A percentile compares a stretch with the other conserved stretches of the same genome.
Evolutionary conservation across 2,113 vertebrate species (phyloP).

Genomic region (Neofelis nebulosa): DNA sequence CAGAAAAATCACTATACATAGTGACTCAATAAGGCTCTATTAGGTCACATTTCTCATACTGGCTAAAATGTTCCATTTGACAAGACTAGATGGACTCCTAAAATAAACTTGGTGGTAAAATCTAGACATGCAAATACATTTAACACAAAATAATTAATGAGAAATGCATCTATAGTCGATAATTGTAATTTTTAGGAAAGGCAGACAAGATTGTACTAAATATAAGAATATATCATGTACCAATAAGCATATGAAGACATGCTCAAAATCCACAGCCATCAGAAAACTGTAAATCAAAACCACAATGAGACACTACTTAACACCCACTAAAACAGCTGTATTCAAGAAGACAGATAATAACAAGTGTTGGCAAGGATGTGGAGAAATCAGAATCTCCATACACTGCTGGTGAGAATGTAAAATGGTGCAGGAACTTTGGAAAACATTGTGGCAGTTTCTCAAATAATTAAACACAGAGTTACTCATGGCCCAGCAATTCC

Average conservation of each 20-base stretch:
- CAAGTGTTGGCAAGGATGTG: background rate
- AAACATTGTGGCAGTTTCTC: background rate
- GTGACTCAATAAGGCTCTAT: background rate
- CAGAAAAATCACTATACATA: background rate
- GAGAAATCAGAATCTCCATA: background rate
- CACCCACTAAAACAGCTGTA: background rate
- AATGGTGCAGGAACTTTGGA: background rate
- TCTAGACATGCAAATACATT: conserved; percentile 1
- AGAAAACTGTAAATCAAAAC: conserved; percentile 40
- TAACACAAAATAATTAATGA: conserved; percentile 23
- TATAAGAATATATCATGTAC: background rate
- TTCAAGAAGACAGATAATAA: background rate
- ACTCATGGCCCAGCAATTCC: background rate
- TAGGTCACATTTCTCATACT: background rate
- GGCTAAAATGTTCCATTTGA: background rate
- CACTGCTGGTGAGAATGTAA: background rate
- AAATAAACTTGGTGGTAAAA: background rate
- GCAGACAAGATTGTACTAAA: background rate
- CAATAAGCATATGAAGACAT: conserved; percentile 31
- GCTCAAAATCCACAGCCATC: background rate
- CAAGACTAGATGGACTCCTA: background rate
- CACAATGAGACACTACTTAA: background rate
- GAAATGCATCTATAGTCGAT: background rate
- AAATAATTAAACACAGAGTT: background rate
- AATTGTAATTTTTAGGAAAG: conserved; percentile 8